A percentile compares a stretch with the other conserved stretches of the same genome.
These are phyloP conservation scores for Dascillus cervinus DNA, from an alignment of 2,888 invertebrate genomes.

Conservation along the genomic window DNA sequence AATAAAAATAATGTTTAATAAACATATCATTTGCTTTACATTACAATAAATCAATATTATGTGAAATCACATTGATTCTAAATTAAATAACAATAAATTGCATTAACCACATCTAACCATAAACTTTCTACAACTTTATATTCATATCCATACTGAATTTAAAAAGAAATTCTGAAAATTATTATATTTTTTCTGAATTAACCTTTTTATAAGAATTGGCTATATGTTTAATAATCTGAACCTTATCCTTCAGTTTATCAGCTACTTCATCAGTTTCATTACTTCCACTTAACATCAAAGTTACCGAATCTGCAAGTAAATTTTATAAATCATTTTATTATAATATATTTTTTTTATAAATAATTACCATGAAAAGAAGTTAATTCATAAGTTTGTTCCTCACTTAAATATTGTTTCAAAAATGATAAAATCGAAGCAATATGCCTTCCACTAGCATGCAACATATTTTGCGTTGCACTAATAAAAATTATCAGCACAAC, in stretches of 20 bases:
- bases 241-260: constrained; percentile 44
- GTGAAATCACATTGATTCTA: too few species aligned
- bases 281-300: constrained; percentile 51
- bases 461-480: constrained; percentile 67
- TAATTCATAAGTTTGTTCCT: constrained; percentile 57
- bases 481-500: constrained; percentile 73
- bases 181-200: not conserved
- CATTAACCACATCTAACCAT: not conserved
- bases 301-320: constrained; percentile 53
- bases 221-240: constrained; percentile 45
- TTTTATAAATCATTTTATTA: constrained; percentile 1
- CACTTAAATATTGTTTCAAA: constrained; percentile 61
- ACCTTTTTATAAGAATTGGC: constrained; percentile 45
- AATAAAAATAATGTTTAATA: too few species aligned
- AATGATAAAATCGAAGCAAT: constrained; percentile 72
- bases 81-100: too few species aligned
- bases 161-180: not conserved
- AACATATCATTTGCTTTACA: too few species aligned
- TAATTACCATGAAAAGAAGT: constrained; percentile 69
- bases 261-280: constrained; percentile 46
- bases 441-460: constrained; percentile 92
- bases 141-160: too few species aligned
- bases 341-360: constrained; percentile 1
- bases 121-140: too few species aligned
- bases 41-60: too few species aligned